Percentiles rank a stretch among this genome's conserved stretches.
These are phyloP conservation scores for Strix aluco DNA, from an alignment of 2,113 vertebrate genomes.

Conservation along the genomic window DNA sequence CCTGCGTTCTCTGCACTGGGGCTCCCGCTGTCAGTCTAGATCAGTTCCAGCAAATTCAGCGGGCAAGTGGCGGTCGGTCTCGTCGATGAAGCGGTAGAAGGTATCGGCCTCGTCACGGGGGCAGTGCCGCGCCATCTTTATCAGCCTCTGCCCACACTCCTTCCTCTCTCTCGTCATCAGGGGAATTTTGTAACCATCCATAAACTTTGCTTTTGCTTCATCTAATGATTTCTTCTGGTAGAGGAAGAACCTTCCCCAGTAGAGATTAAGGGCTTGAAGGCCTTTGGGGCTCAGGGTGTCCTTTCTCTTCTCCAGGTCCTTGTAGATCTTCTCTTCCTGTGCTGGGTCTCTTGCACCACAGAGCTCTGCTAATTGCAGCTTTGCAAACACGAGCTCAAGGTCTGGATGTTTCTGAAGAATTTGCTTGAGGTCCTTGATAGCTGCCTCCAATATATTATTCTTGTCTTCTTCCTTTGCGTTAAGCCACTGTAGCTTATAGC, in stretches of 20 bases:
- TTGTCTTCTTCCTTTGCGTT: rapidly evolving
- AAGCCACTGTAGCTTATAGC: neutral
- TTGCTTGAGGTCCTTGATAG: neutral
- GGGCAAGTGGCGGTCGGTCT: rapidly evolving
- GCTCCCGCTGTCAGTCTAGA: neutral
- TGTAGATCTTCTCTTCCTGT: neutral
- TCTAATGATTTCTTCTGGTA: rapidly evolving
- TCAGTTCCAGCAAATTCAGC: rapidly evolving
- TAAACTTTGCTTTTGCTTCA: neutral
- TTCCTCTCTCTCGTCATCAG: rapidly evolving
- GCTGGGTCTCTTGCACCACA: rapidly evolving
- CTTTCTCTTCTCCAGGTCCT: neutral
- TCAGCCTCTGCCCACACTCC: neutral
- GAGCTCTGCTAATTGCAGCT: neutral
- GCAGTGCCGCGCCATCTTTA: rapidly evolving
- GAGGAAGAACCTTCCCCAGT: neutral
- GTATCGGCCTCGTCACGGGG: rapidly evolving
- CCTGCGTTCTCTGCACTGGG: rapidly evolving
- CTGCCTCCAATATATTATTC: rapidly evolving
- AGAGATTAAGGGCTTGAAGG: neutral
- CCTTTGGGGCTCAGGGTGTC: neutral
- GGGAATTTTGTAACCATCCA: neutral
- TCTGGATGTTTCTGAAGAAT: neutral
- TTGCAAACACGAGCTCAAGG: rapidly evolving
- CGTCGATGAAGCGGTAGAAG: rapidly evolving